A percentile compares a stretch with the other conserved stretches of the same genome.
Conservation (phyloP, 2,113 vertebrate genomes). For the Rhinogobius similis region DNA sequence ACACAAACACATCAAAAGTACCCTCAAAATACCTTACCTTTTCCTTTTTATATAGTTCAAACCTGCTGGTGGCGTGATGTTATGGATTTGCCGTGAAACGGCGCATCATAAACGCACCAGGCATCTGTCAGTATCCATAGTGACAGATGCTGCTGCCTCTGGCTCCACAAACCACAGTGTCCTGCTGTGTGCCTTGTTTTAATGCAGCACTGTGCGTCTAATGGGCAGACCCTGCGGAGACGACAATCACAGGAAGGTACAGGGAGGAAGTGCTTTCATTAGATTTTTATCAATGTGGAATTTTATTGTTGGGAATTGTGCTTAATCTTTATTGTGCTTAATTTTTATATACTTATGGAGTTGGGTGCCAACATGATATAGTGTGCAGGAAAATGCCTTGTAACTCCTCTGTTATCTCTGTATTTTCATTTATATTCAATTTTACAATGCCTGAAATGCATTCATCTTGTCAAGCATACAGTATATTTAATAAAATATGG, state of each 20-base stretch:
- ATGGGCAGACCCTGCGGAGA: not conserved
- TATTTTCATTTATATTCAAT: not conserved
- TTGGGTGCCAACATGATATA: no score
- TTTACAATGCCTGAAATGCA: not conserved
- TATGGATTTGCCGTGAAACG: conserved; percentile 39
- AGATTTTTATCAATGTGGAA: not conserved
- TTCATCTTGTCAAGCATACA: not conserved
- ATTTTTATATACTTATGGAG: no score
- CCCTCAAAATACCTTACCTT: not conserved
- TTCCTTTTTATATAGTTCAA: conserved; percentile 20
- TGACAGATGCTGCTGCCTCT: conserved; percentile 52
- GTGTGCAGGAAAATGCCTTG: no score
- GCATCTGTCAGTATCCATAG: conserved; percentile 46
- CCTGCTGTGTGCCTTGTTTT: conserved; percentile 36
- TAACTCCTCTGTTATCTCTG: no score
- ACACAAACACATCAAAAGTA: conserved; percentile 3
- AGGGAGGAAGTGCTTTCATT: not conserved
- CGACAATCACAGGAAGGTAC: not conserved
- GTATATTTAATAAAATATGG: not conserved
- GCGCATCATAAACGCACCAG: conserved; percentile 44
- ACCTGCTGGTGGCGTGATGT: conserved; percentile 14
- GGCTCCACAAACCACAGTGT: conserved; percentile 17
- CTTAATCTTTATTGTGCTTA: not conserved
- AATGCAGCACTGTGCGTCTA: conserved; percentile 9
- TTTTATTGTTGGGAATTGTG: not conserved